Base-by-base conservation (phyloP, 2,113 vertebrate species). In the Aegypius monachus region DNA sequence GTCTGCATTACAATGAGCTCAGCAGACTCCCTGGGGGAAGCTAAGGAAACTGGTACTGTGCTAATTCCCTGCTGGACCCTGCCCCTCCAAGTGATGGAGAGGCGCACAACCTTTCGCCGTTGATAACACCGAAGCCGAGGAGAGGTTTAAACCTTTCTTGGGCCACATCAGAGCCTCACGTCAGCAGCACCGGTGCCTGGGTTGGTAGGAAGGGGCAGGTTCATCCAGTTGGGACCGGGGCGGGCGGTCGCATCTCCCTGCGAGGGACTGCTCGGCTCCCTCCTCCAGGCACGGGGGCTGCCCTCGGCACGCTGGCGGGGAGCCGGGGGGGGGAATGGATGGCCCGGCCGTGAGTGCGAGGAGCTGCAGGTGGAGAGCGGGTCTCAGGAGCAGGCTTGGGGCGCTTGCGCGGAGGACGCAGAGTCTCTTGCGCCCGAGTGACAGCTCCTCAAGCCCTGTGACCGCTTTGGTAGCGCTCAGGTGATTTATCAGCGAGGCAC, bases 1-100 rank as follows among this genome's bases (percentile, higher is more conserved):
- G 86, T 94, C 83, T 90, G 96, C 81, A 72, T 96, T 95, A 88
- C 74, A 94, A 65, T 31, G 91, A 94, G 73, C 88, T 95, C 92
- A 81, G 47, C 72, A 88, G 62, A 47, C 47, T 97, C 92, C 90
- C 86, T 23, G 16, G 83, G 93, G 95, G 62, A 55, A 93, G 43
- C 32, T 92, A 66, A 96, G 81, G 85, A 94, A 95, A 71, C 53
- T 77, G 26, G 75, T 74, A 68, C 62, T 8, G 45, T 68, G 67
- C 92, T 89, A 61, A 50, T 59, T 84, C 56, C 22, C 22, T 65
- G 43, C 48, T 73, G 74, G 55, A 65, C 23, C 50, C 63, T 71
- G 55, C 31, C 32, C 45, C 34, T 59, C 7, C 2, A 71, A 91
- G 52, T 13, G 43, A 67, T 56, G 43, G 40, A 95, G 47, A 34